Percentiles rank a stretch among this genome's conserved stretches.
Evolutionary conservation across 2,797 vertebrate genomes (phyloP).

Genomic region (Hydrocynus forskahlii): DNA sequence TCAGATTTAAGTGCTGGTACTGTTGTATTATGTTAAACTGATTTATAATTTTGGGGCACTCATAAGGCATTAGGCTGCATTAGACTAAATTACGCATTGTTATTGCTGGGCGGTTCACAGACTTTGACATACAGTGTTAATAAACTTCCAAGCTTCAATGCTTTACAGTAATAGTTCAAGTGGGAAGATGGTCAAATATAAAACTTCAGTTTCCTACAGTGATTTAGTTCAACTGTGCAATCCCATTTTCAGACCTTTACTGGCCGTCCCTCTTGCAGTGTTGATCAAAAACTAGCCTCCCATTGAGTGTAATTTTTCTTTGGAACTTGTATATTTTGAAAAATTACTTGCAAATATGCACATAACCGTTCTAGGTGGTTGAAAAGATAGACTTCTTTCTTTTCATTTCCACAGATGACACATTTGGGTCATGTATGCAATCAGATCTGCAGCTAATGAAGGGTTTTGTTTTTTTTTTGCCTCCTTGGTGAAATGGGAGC

Average conservation of each 20-base stretch:
- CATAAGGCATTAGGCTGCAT: no score
- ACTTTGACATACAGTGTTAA: no score
- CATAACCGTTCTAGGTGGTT: not conserved
- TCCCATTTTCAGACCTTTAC: not conserved
- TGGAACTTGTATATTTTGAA: not conserved
- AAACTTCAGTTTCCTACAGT: no score
- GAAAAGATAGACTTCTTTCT: constrained; percentile 2
- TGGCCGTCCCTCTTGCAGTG: not conserved
- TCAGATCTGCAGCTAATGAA: constrained; percentile 36
- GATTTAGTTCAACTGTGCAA: no score
- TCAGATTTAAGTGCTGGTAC: no score
- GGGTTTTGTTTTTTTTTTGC: constrained; percentile 23
- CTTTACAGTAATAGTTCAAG: no score
- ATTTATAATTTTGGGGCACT: no score
- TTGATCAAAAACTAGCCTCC: not conserved
- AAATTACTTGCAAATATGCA: not conserved
- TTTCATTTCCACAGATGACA: constrained; percentile 26
- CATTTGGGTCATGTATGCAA: constrained; percentile 22
- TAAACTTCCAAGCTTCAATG: no score
- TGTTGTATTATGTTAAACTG: no score
- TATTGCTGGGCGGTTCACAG: no score
- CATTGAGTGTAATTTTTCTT: not conserved
- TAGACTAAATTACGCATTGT: no score
- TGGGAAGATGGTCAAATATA: no score
- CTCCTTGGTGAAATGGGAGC: constrained; percentile 37